These are phyloP conservation scores for Poeciliopsis presidionis DNA, from an alignment of 2,797 vertebrate genomes.

Conservation along the genomic window DNA sequence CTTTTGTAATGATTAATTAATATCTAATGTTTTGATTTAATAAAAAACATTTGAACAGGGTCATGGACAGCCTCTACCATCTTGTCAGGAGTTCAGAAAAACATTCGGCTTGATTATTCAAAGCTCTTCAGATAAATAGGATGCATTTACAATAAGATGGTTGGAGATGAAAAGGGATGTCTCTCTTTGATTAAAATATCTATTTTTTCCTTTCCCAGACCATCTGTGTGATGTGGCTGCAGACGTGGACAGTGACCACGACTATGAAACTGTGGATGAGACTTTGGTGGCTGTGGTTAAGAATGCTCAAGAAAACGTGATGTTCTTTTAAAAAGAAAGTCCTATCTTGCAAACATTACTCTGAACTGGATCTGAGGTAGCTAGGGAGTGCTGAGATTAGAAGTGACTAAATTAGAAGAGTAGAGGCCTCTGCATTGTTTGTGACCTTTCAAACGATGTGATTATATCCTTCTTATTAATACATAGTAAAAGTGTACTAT, in stretches of 20 bases:
- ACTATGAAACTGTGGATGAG: conserved; percentile 81
- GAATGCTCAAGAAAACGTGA: conserved; percentile 49
- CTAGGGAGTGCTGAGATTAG: background rate
- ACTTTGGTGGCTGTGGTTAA: conserved; percentile 46
- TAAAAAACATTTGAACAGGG: background rate
- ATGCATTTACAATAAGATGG: background rate
- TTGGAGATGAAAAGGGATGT: background rate
- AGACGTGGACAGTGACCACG: conserved; percentile 74
- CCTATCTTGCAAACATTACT: background rate
- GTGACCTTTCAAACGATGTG: background rate
- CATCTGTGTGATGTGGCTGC: fast-evolving
- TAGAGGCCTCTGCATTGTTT: background rate
- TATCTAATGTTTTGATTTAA: background rate
- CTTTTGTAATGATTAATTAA: background rate
- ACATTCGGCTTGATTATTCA: background rate
- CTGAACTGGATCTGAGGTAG: background rate
- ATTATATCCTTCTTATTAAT: background rate
- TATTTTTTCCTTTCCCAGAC: conserved; percentile 20
- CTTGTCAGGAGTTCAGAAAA: background rate
- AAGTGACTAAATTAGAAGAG: background rate
- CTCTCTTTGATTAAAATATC: background rate
- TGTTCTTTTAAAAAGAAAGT: conserved; percentile 51
- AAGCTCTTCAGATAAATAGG: background rate
- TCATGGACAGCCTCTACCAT: background rate
- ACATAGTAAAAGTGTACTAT: background rate